Percentiles rank a stretch among this genome's conserved stretches.
These are phyloP conservation scores for Atethmia centrago DNA, from an alignment of 2,888 invertebrate species.

Conservation along the genomic window DNA sequence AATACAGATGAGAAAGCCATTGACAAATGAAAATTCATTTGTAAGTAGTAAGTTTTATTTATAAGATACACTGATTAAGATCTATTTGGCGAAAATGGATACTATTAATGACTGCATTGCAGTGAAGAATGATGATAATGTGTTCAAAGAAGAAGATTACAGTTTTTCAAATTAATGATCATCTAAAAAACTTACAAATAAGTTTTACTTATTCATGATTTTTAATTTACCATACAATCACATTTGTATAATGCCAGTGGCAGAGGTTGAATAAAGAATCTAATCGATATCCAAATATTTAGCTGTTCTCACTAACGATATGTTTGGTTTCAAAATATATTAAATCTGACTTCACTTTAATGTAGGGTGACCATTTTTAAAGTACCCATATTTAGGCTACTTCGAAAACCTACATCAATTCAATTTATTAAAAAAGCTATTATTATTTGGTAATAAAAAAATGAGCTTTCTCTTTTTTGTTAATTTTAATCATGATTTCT, in stretches of 20 bases:
- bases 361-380: conserved; percentile 38
- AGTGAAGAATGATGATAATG: neutral
- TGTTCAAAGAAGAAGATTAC: neutral
- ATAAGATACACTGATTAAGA: neutral
- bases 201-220: neutral
- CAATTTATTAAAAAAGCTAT: no score
- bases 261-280: conserved; percentile 51
- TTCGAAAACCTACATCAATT: neutral
- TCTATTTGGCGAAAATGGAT: neutral
- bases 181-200: neutral
- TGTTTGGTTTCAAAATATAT: conserved; percentile 60
- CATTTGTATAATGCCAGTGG: neutral
- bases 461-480: no score
- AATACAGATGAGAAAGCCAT: no score
- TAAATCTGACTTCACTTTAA: conserved; percentile 41
- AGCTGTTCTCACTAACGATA: conserved; percentile 53
- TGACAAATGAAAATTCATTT: no score
- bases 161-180: neutral
- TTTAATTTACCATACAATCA: neutral
- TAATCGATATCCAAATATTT: conserved; percentile 64
- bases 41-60: no score
- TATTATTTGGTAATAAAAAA: no score
- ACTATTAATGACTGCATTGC: no score
- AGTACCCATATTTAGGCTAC: no score
- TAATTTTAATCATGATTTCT: no score